A percentile compares a stretch with the other conserved stretches of the same genome.
Evolutionary conservation across 2,797 vertebrate species (phyloP).

Genomic region (Schizopygopsis malacanthus): DNA sequence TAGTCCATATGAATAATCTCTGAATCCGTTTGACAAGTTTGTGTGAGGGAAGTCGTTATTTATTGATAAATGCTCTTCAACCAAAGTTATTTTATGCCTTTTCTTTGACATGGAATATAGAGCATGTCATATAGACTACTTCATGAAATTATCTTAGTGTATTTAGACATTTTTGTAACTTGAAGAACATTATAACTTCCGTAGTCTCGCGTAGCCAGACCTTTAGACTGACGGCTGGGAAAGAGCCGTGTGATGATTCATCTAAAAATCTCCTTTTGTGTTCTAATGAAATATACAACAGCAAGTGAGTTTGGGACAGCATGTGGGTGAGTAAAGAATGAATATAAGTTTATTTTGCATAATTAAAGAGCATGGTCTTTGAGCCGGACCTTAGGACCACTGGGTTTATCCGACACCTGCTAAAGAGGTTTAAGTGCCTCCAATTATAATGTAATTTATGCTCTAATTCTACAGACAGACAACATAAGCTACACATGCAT

Average conservation of each 20-base stretch:
- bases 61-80: background rate
- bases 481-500: conserved; percentile 52
- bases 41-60: background rate
- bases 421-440: conserved; percentile 40
- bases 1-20: background rate
- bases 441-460: conserved; percentile 18
- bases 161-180: too few relatives aligned
- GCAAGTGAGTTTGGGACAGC: background rate
- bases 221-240: background rate
- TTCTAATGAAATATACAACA: background rate
- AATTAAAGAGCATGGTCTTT: background rate
- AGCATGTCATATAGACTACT: background rate
- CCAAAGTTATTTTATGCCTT: background rate
- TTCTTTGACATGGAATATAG: background rate
- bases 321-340: background rate
- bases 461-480: conserved; percentile 47
- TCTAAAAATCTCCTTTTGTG: background rate
- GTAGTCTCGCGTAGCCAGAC: too few relatives aligned
- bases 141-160: background rate
- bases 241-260: background rate
- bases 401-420: background rate
- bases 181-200: background rate
- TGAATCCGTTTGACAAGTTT: background rate
- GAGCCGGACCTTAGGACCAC: background rate
- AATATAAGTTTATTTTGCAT: background rate